Evolutionary conservation across 2,888 invertebrate species (phyloP), one percentile per base, ranked within the genome.

Genomic region (Limenitis arthemis): DNA sequence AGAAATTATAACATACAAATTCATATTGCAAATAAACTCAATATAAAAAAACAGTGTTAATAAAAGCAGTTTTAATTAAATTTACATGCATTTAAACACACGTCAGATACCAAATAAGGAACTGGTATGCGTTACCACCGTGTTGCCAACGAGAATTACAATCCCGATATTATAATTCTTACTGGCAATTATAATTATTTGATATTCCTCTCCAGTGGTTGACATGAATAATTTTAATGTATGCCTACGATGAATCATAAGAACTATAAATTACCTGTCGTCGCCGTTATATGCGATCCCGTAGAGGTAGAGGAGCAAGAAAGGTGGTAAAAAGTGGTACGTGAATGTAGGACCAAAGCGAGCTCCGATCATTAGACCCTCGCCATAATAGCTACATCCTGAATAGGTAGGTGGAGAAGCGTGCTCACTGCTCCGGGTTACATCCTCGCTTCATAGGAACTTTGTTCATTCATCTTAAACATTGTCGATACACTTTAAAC

Each of bases 311-410:
- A 54, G 61, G 65, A 61, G 70, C 73, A 81, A 81, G 80, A 81
- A 84, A 70, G 66, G 55, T 58, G 47, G 71, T 67, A 85, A 84
- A 82, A 84, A 85, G 71, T 66, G 60, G 83, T 68, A 72, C 70
- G 72, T 74, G 73, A 73, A 72, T 69, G 73, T 74, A 72, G 66
- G 61, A 63, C 80, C 81, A 75, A 77, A 79, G 63, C 68, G 68
- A 80, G 83, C 74, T 68, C 66, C 74, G 71, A 80, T 84, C 86
- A 84, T 86, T 86, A 85, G 85, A 81, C 70, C 77, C 77, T 72
- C 69, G 73, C 84, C 86, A 83, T 85, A 85, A 80, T 70, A 68
- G 78, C 75, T 68, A 74, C 77, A 82, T 84, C 86, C 83, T 83
- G 79, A 82, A 83, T 77, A 79, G 79, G 82, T 73, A 76, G 80